These are phyloP conservation scores for Thalpophila matura DNA, from an alignment of 2,888 invertebrate genomes.

Conservation along the genomic window DNA sequence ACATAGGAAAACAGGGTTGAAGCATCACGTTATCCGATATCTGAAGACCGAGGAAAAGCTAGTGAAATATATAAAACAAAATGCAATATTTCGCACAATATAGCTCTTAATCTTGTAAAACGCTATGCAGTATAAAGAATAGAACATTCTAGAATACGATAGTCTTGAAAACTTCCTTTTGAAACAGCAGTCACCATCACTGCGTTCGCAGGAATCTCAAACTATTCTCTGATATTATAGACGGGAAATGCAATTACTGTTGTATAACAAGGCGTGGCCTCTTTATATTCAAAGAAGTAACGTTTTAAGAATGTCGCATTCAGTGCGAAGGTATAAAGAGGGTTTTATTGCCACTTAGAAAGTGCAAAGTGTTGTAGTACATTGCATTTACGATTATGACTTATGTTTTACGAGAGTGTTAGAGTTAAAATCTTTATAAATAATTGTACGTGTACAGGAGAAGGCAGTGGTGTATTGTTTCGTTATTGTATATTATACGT, in stretches of 20 bases:
- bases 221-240: conserved; percentile 52
- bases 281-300: conserved; percentile 43
- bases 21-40: conserved; percentile 46
- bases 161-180: conserved; percentile 44
- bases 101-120: conserved; percentile 42
- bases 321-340: conserved; percentile 20
- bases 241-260: conserved; percentile 63
- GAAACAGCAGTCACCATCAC: conserved; percentile 54
- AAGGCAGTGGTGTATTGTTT: background rate
- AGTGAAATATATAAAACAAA: conserved; percentile 38
- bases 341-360: conserved; percentile 41
- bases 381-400: conserved; percentile 53
- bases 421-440: conserved; percentile 18
- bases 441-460: background rate
- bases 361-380: conserved; percentile 53
- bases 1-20: conserved; percentile 21
- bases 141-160: conserved; percentile 35
- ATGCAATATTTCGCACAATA: conserved; percentile 30
- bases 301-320: conserved; percentile 46
- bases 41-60: conserved; percentile 15
- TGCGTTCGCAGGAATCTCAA: conserved; percentile 51
- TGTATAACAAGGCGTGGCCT: conserved; percentile 56
- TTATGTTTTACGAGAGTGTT: conserved; percentile 37
- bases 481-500: background rate
- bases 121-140: conserved; percentile 27